Evolutionary conservation across 2,797 vertebrate genomes (phyloP).

Genomic region (Channa striata): DNA sequence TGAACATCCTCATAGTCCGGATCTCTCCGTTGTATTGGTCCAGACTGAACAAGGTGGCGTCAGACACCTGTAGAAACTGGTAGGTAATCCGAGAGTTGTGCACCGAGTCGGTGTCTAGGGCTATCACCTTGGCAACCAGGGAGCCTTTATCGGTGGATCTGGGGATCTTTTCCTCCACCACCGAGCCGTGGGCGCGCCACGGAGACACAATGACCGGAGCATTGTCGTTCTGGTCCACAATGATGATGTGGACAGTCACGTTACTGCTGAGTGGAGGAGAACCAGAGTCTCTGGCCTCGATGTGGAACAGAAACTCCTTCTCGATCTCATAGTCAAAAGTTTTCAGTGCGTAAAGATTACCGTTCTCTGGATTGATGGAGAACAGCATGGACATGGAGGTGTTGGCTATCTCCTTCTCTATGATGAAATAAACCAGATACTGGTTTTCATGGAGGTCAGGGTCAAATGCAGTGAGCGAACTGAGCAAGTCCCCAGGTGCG

Average conservation of each 20-base stretch:
- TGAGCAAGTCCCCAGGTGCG: slow-evolving; percentile 74
- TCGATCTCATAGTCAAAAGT: slow-evolving; percentile 78
- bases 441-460: slow-evolving; percentile 81
- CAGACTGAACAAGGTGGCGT: slow-evolving; percentile 78
- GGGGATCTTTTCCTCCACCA: slow-evolving; percentile 62
- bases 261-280: slow-evolving; percentile 79
- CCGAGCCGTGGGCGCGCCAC: slow-evolving; percentile 70
- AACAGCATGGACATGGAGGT: slow-evolving; percentile 78
- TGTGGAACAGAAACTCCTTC: slow-evolving; percentile 74
- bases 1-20: slow-evolving; percentile 81
- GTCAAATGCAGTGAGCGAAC: slow-evolving; percentile 71
- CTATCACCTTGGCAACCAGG: slow-evolving; percentile 77
- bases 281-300: slow-evolving; percentile 77
- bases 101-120: slow-evolving; percentile 75
- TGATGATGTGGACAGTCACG: slow-evolving; percentile 72
- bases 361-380: slow-evolving; percentile 78
- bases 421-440: slow-evolving; percentile 78
- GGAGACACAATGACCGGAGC: slow-evolving; percentile 75
- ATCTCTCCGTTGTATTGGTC: slow-evolving; percentile 82
- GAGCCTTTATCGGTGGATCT: slow-evolving; percentile 76
- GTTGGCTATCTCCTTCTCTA: slow-evolving; percentile 75
- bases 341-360: slow-evolving; percentile 74
- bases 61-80: slow-evolving; percentile 77
- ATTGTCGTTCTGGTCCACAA: slow-evolving; percentile 80
- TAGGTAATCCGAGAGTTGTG: slow-evolving; percentile 80